A percentile compares a stretch with the other conserved stretches of the same genome.
phyloP scores from a whole-genome alignment of 2,888 invertebrate genomes.

The Pomacea canaliculata region DNA sequence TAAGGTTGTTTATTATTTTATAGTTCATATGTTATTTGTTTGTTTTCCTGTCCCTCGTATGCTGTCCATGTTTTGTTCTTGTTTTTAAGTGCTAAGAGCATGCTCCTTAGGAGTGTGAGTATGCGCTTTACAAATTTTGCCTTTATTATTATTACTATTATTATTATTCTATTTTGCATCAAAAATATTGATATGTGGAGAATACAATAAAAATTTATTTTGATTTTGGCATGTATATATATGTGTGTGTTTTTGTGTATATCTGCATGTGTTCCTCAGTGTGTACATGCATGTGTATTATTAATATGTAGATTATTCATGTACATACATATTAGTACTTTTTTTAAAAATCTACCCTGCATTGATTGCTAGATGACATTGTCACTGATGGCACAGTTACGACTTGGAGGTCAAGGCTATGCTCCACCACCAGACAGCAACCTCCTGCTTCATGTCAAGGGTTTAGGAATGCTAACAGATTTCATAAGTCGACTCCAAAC shows the following conservation, averaged over 20 bases:
- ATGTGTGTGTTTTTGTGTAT: neutral
- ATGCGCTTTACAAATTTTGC: too few species aligned
- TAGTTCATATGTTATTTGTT: too few species aligned
- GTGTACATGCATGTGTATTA: too few species aligned
- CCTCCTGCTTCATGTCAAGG: constrained; percentile 61
- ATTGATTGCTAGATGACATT: constrained; percentile 56
- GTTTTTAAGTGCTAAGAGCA: too few species aligned
- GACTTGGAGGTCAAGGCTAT: constrained; percentile 68
- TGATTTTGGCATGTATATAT: neutral
- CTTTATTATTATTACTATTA: too few species aligned
- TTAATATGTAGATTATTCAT: too few species aligned
- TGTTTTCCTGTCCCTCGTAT: too few species aligned
- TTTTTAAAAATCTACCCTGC: neutral
- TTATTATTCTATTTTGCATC: too few species aligned
- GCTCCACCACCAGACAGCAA: constrained; percentile 57
- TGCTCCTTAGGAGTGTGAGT: too few species aligned
- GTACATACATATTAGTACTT: too few species aligned
- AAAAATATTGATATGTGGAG: neutral
- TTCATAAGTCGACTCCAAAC: constrained; percentile 66
- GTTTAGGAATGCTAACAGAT: constrained; percentile 62
- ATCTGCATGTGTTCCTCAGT: neutral
- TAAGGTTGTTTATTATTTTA: too few species aligned
- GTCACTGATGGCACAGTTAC: constrained; percentile 63
- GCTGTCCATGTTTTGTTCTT: too few species aligned
- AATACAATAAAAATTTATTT: neutral